Base-by-base conservation (phyloP, 2,113 vertebrate genomes). In the Microcebus murinus region DNA sequence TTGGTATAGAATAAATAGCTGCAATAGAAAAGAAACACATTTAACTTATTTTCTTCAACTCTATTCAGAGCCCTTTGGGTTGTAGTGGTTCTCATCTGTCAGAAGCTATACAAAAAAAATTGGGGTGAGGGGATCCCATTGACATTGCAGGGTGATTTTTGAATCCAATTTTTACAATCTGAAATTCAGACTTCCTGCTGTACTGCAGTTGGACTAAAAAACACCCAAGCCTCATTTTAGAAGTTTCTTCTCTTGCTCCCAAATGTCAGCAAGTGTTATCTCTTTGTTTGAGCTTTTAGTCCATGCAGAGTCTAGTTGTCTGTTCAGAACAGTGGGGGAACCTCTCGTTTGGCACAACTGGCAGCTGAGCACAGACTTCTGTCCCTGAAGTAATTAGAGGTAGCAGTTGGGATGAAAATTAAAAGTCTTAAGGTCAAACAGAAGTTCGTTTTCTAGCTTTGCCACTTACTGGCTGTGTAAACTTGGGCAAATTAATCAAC, bases 1-100 rank as follows among this genome's bases (percentile, higher is more conserved):
- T 94, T 59, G 0, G 50, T 92, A 14, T 71, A 90, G 8, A 5
- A 85, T 95, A 91, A 97, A 10, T 27, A 93, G 71, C 95, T 97
- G 42, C 7, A 68, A 20, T 7, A 76, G 52, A 81, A 18, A 95
- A 83, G 39, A 93, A 89, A 65, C 55, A 85, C 4, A 0, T 25
- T 23, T 4, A 92, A 45, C 4, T 17, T 61, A 13, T 68, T 74
- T 68, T 50, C 36, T 84, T 61, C 1, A 8, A 21, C 29, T 87
- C 55, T 34, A 15, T 45, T 74, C 52, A 83, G 65, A 70, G 65
- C 68, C 13, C 59, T 80, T 81, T 83, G 70, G 65, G 29, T 67
- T 91, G 57, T 20, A 61, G 39, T 84, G 15, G 90, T 74, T 34
- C 52, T 90, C 39, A 52, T 84, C n/a, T 93, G 34, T 83, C 31